Evolutionary conservation across 2,113 vertebrate species (phyloP).

Genomic region (Pollachius pollachius): DNA sequence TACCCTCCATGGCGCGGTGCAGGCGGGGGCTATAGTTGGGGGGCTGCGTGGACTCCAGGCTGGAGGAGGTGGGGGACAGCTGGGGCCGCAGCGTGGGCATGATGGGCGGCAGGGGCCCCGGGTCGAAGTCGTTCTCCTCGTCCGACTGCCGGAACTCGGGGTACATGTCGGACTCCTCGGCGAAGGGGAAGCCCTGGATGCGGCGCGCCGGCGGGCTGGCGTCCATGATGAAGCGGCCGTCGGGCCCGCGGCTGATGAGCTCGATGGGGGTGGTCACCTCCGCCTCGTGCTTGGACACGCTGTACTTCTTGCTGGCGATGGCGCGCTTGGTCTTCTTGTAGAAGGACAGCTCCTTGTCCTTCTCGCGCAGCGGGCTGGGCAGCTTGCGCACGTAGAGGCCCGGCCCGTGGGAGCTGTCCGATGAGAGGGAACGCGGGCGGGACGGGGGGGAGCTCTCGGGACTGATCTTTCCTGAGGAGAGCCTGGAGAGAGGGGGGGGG

Average conservation of each 20-base stretch:
- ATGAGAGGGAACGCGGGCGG: constrained; percentile 89
- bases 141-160: constrained; percentile 98
- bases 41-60: constrained; percentile 97
- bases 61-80: constrained; percentile 94
- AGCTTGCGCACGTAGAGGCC: constrained; percentile 87
- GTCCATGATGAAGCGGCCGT: constrained; percentile 94
- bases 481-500: constrained; percentile 66
- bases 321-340: constrained; percentile 99
- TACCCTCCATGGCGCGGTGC: constrained; percentile 89
- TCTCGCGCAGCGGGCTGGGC: constrained; percentile 89
- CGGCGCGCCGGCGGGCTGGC: constrained; percentile 80
- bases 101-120: constrained; percentile 83
- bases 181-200: constrained; percentile 97
- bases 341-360: constrained; percentile 86
- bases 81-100: constrained; percentile 92
- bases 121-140: constrained; percentile 94
- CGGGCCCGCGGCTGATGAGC: constrained; percentile 94
- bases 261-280: constrained; percentile 95
- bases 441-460: constrained; percentile 94
- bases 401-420: constrained; percentile 82
- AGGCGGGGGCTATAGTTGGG: constrained; percentile 97
- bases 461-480: constrained; percentile 98
- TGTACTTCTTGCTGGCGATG: constrained; percentile 97
- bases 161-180: constrained; percentile 97
- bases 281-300: constrained; percentile 93